Evolutionary conservation across 2,888 invertebrate species (phyloP).

Genomic region (Lapara coniferarum): DNA sequence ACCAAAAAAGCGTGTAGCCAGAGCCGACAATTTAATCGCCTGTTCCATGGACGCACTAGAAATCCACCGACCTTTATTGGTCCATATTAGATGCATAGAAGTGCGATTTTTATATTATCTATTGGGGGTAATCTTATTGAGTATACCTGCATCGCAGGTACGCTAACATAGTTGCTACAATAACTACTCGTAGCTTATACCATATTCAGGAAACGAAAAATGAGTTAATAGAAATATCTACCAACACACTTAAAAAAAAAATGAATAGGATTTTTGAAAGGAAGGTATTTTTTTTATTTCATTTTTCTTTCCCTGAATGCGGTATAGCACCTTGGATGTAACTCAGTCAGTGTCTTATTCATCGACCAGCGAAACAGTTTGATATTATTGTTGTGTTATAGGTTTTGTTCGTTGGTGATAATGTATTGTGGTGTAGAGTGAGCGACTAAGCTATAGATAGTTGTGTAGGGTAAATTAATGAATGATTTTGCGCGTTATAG

Average conservation of each 20-base stretch:
- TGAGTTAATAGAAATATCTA: too few species aligned
- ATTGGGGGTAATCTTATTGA: not conserved
- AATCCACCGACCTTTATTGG: too few species aligned
- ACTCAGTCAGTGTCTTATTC: slow-evolving; percentile 2
- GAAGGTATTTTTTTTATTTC: too few species aligned
- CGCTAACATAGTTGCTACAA: slow-evolving; percentile 9
- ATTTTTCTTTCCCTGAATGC: too few species aligned
- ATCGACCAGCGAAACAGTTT: slow-evolving; percentile 17
- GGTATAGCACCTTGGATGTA: not conserved
- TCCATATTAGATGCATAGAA: too few species aligned
- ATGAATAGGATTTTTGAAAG: too few species aligned
- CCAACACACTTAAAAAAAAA: too few species aligned
- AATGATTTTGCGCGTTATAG: not conserved
- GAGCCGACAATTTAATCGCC: too few species aligned
- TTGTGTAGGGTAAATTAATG: not conserved
- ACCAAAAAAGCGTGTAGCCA: too few species aligned
- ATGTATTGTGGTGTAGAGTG: slow-evolving; percentile 6
- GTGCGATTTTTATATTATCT: not conserved
- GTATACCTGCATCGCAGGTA: not conserved
- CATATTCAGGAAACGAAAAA: too few species aligned
- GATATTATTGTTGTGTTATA: slow-evolving; percentile 14
- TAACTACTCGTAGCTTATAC: slow-evolving; percentile 10
- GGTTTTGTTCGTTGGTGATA: slow-evolving; percentile 15
- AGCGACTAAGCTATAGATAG: slow-evolving; percentile 14
- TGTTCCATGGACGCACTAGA: too few species aligned